Evolutionary conservation across 1,140 invertebrate species (phyloP).

Genomic region (Cherax quadricarinatus): DNA sequence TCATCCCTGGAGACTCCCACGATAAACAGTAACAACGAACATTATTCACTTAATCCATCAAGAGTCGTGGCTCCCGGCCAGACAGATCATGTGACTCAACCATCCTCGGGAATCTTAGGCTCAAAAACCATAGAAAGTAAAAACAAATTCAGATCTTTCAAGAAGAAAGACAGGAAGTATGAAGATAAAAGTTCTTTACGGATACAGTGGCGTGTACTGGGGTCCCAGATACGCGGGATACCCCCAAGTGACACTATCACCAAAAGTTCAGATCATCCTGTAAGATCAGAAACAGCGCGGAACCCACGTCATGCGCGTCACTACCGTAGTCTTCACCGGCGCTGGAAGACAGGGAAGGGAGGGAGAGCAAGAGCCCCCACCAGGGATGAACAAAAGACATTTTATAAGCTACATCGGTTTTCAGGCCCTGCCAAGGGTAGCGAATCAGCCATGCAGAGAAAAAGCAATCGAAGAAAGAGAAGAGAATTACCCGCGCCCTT

Average conservation of each 20-base stretch:
- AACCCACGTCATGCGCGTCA: constrained; percentile 1
- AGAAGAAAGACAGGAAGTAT: constrained; percentile 17
- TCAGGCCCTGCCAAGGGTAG: neutral
- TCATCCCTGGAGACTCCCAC: neutral
- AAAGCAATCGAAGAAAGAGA: constrained; percentile 38
- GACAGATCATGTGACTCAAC: neutral
- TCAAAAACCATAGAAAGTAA: neutral
- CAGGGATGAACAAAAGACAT: neutral
- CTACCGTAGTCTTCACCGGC: constrained; percentile 19
- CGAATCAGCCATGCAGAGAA: neutral
- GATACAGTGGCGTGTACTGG: neutral
- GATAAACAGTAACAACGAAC: neutral
- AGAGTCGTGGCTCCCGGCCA: neutral
- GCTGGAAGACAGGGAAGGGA: neutral
- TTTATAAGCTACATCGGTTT: constrained; percentile 6
- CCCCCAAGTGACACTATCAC: neutral
- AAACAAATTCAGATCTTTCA: constrained; percentile 37
- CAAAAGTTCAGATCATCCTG: neutral
- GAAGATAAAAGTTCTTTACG: constrained; percentile 1
- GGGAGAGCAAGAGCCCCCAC: neutral
- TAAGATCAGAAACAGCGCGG: no score
- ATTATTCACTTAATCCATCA: constrained; percentile 24
- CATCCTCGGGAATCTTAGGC: neutral
- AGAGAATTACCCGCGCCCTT: constrained; percentile 45
- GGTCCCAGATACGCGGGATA: neutral